A percentile compares a stretch with the other conserved stretches of the same genome.
Conservation (phyloP, 2,888 invertebrate genomes). For the Phoronis australis region DNA sequence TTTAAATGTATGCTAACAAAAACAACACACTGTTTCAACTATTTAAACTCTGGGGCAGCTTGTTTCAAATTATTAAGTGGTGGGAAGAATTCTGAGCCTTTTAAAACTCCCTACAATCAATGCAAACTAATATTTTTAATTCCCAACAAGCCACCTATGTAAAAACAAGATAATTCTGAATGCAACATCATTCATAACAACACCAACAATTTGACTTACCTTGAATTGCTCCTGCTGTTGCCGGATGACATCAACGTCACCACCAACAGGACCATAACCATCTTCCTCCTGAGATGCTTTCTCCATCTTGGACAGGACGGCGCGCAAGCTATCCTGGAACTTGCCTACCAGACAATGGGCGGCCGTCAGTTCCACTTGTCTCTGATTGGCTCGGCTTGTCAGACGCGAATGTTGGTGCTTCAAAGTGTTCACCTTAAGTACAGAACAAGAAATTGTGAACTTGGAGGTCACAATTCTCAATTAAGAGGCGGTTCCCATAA, state of each 20-base stretch:
- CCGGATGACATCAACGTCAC: slow-evolving; percentile 85
- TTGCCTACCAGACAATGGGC: slow-evolving; percentile 25
- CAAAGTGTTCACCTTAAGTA: slow-evolving; percentile 67
- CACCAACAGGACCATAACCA: slow-evolving; percentile 69
- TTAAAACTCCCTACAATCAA: background rate
- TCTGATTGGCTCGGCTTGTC: slow-evolving; percentile 67
- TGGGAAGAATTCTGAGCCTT: background rate
- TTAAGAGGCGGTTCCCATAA: no score
- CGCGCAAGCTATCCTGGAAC: slow-evolving; percentile 26
- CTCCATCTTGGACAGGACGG: slow-evolving; percentile 28
- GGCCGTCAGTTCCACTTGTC: slow-evolving; percentile 37
- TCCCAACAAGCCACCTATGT: background rate
- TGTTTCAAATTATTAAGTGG: background rate
- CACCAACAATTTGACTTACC: slow-evolving; percentile 22
- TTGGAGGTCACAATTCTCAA: no score
- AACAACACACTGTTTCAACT: no score
- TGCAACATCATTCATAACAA: background rate
- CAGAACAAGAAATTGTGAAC: no score
- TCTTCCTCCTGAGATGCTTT: slow-evolving; percentile 32
- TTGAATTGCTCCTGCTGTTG: slow-evolving; percentile 88
- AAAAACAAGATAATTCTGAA: background rate
- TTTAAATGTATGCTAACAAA: no score
- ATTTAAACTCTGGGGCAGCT: background rate
- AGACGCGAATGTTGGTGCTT: slow-evolving; percentile 73
- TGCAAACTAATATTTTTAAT: background rate